phyloP scores from a whole-genome alignment of 2,888 invertebrate species.

The Lacanobia wlatinum region DNA sequence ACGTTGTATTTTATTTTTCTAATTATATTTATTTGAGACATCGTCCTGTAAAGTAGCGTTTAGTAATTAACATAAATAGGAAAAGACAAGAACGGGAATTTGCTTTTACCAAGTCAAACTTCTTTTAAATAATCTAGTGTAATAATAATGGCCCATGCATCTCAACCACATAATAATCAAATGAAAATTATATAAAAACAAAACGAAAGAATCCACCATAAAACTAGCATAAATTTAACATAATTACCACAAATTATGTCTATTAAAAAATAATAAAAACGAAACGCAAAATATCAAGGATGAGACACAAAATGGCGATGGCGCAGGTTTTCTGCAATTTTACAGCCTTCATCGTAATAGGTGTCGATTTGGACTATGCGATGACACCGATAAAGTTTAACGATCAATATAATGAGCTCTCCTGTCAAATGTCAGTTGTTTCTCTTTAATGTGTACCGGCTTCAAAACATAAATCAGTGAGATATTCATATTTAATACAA shows the following conservation, averaged over 20 bases:
- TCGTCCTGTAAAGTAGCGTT: background rate
- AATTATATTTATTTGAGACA: background rate
- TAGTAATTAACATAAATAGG: background rate
- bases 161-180: background rate
- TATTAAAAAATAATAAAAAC: slow-evolving; percentile 45
- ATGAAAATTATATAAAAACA: background rate
- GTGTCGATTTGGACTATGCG: slow-evolving; percentile 64
- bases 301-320: slow-evolving; percentile 17
- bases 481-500: slow-evolving; percentile 86
- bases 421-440: slow-evolving; percentile 74
- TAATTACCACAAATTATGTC: slow-evolving; percentile 38
- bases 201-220: slow-evolving; percentile 18
- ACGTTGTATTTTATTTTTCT: background rate
- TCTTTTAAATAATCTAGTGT: no score
- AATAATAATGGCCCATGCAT: no score
- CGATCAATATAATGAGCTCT: slow-evolving; percentile 64
- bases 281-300: slow-evolving; percentile 30
- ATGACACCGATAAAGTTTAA: slow-evolving; percentile 60
- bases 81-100: background rate
- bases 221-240: slow-evolving; percentile 36
- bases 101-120: background rate
- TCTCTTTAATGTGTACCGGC: slow-evolving; percentile 69
- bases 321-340: slow-evolving; percentile 46
- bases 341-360: slow-evolving; percentile 43
- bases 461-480: slow-evolving; percentile 78